phyloP scores from a whole-genome alignment of 2,888 invertebrate genomes.

The Chloromyia formosa region DNA sequence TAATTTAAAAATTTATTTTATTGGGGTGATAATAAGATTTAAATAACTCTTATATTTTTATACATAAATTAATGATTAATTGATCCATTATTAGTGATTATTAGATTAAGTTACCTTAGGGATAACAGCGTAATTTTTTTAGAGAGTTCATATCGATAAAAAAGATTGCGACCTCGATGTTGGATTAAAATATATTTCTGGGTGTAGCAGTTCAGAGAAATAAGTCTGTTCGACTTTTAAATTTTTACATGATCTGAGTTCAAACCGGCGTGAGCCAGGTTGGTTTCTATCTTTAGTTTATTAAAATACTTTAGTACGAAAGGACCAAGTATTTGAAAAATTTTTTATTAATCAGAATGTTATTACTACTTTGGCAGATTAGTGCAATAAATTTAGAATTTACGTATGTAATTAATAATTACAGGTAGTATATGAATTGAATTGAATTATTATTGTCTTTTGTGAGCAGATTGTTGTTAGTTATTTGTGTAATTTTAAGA shows the following conservation, averaged over 20 bases:
- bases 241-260: slow-evolving; percentile 66
- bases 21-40: slow-evolving; percentile 74
- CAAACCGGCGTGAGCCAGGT: slow-evolving; percentile 86
- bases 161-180: slow-evolving; percentile 88
- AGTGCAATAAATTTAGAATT: slow-evolving; percentile 78
- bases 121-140: slow-evolving; percentile 86
- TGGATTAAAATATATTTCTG: slow-evolving; percentile 78
- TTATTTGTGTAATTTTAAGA: slow-evolving; percentile 70
- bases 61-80: slow-evolving; percentile 63
- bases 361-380: slow-evolving; percentile 72
- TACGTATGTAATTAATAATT: slow-evolving; percentile 69
- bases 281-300: slow-evolving; percentile 80
- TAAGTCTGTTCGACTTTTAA: slow-evolving; percentile 59
- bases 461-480: slow-evolving; percentile 66
- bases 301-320: slow-evolving; percentile 78
- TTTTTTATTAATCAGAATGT: slow-evolving; percentile 58
- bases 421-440: slow-evolving; percentile 68
- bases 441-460: slow-evolving; percentile 64
- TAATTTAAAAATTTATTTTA: slow-evolving; percentile 65
- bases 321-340: slow-evolving; percentile 72
- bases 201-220: slow-evolving; percentile 72
- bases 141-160: slow-evolving; percentile 77
- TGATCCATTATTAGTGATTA: slow-evolving; percentile 71
- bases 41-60: slow-evolving; percentile 67
- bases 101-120: slow-evolving; percentile 80